Conservation (phyloP, 2,888 invertebrate genomes). For the Lordiphosa fenestrarum region DNA sequence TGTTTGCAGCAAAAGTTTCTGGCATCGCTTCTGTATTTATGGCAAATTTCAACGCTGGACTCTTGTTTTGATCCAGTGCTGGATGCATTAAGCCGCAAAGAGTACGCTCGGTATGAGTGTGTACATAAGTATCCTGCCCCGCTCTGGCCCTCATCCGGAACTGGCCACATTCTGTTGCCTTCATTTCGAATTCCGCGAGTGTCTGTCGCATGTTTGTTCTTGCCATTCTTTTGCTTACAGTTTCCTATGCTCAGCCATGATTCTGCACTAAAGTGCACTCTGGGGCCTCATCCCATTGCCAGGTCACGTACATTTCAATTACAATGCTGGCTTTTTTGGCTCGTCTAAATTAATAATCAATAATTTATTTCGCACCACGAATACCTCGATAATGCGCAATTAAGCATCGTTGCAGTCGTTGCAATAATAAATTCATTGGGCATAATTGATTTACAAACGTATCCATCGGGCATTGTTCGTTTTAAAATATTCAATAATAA, state of each 20-base stretch:
- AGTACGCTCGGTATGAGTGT: not conserved
- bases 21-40: constrained; percentile 61
- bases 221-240: constrained; percentile 17
- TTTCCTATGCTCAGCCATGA: constrained; percentile 24
- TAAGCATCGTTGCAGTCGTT: constrained; percentile 20
- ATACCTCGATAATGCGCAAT: constrained; percentile 34
- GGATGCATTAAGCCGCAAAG: constrained; percentile 47
- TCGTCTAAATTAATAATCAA: constrained; percentile 42
- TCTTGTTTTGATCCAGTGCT: constrained; percentile 45
- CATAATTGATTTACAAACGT: constrained; percentile 25
- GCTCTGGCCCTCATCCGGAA: no score
- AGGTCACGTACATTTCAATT: constrained; percentile 43
- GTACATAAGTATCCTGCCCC: no score
- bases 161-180: not conserved
- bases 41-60: constrained; percentile 54
- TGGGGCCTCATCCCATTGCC: constrained; percentile 22
- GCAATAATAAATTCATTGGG: constrained; percentile 35
- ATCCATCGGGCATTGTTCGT: not conserved
- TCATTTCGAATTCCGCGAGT: constrained; percentile 57
- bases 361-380: constrained; percentile 42
- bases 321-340: constrained; percentile 9
- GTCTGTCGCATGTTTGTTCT: constrained; percentile 35
- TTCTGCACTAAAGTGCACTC: constrained; percentile 40
- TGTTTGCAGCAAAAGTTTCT: constrained; percentile 45
- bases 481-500: not conserved